Evolutionary conservation across 92 coral and sea anemone genomes (phyloP).

Genomic region (Parazoanthus darwini): DNA sequence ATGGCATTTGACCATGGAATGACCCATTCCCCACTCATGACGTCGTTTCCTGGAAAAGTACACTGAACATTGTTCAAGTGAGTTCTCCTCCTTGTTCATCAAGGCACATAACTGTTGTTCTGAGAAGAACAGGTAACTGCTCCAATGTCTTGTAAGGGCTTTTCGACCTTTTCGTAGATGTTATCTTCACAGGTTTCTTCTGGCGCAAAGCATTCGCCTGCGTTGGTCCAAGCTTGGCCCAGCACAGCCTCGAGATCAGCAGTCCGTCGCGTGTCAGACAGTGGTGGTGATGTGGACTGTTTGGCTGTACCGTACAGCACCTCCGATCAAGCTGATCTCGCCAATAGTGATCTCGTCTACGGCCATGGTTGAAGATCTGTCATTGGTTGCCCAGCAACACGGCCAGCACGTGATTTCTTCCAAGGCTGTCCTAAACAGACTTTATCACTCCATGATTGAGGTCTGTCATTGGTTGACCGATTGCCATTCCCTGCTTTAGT

Average conservation of each 20-base stretch:
- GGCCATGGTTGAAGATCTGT: constrained; percentile 67
- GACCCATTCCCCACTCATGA: no score
- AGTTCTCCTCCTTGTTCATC: no score
- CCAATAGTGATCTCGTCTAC: constrained; percentile 38
- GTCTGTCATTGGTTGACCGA: constrained; percentile 66
- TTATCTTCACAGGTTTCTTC: not conserved
- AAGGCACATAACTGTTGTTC: no score
- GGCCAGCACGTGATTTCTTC: no score
- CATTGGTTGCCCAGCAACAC: constrained; percentile 45
- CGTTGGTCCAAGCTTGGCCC: not conserved
- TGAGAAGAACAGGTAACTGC: no score
- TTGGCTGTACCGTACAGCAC: not conserved
- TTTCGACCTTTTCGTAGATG: not conserved
- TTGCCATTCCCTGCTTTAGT: constrained; percentile 82
- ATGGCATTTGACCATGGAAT: no score
- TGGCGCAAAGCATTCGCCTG: not conserved
- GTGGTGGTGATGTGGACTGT: not conserved
- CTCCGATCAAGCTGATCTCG: not conserved
- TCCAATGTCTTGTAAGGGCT: not conserved
- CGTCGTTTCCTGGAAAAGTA: no score
- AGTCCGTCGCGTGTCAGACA: not conserved
- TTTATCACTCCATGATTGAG: constrained; percentile 74
- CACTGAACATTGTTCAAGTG: no score
- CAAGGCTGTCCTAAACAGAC: constrained; percentile 50
- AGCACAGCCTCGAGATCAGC: not conserved